phyloP scores from a whole-genome alignment of 2,888 invertebrate species.

The Hemistola chrysoprasaria region DNA sequence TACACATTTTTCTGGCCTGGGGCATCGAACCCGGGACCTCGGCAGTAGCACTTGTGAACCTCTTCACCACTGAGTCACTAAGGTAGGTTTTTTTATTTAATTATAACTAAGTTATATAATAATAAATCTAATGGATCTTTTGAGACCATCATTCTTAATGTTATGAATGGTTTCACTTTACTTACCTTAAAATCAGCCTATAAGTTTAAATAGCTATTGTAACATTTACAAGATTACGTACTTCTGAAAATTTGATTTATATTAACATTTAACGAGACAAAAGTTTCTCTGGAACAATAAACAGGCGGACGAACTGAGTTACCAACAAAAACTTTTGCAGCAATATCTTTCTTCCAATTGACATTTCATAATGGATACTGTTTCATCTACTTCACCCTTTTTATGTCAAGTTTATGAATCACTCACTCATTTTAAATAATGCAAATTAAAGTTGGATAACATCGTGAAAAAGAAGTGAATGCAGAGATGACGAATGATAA shows the following conservation, averaged over 20 bases:
- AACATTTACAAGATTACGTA: slow-evolving; percentile 35
- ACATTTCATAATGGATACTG: slow-evolving; percentile 34
- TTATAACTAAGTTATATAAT: no score
- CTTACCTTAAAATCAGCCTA: slow-evolving; percentile 6
- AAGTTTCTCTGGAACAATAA: slow-evolving; percentile 42
- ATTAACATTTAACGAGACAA: slow-evolving; percentile 44
- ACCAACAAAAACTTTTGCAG: slow-evolving; percentile 41
- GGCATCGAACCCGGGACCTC: no score
- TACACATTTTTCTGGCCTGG: no score
- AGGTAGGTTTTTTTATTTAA: no score
- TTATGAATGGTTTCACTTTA: background rate
- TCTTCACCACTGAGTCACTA: no score
- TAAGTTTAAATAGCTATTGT: slow-evolving; percentile 13
- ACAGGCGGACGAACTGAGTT: slow-evolving; percentile 37
- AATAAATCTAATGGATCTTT: no score
- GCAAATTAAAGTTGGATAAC: no score
- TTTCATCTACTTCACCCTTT: slow-evolving; percentile 28
- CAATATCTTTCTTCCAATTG: slow-evolving; percentile 31
- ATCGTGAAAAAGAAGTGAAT: no score
- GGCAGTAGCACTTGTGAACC: no score
- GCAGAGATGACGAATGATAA: no score
- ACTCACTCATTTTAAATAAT: no score
- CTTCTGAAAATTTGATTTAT: slow-evolving; percentile 48
- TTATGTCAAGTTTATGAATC: background rate
- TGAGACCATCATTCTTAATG: no score